phyloP scores from a whole-genome alignment of 1,140 invertebrate genomes.

The Anastrepha ludens region DNA sequence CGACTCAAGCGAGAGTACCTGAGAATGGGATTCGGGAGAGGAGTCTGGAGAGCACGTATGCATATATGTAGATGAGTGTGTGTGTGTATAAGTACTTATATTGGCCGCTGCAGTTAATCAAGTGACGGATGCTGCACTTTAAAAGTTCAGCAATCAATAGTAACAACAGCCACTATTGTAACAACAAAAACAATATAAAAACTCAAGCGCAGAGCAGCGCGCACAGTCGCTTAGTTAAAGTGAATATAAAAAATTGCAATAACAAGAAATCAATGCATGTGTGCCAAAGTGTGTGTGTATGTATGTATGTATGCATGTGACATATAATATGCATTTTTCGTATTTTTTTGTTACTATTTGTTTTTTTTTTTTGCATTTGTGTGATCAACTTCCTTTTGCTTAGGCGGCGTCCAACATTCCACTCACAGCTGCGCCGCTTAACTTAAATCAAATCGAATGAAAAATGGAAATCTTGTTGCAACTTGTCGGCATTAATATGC shows the following conservation, averaged over 20 bases:
- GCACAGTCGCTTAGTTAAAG: neutral
- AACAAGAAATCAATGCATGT: slow-evolving; percentile 16
- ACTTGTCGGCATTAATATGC: slow-evolving; percentile 44
- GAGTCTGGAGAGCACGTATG: neutral
- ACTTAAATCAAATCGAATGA: neutral
- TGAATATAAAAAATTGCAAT: neutral
- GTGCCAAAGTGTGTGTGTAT: no score
- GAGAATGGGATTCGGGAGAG: no score
- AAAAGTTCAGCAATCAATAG: neutral
- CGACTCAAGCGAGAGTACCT: neutral
- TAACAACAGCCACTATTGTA: neutral
- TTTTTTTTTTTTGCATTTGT: neutral
- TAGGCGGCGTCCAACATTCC: neutral
- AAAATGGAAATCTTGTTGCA: slow-evolving; percentile 32
- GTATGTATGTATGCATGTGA: neutral
- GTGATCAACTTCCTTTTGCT: slow-evolving; percentile 21
- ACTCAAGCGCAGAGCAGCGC: neutral
- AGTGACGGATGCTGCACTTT: slow-evolving; percentile 39
- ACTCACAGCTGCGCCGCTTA: neutral
- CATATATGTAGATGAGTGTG: neutral
- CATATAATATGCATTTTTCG: neutral
- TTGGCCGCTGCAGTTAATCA: neutral
- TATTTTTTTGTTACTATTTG: neutral
- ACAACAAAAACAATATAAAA: neutral
- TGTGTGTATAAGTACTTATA: neutral